Percentiles rank a stretch among this genome's conserved stretches.
phyloP scores from a whole-genome alignment of 2,797 vertebrate genomes.

The Schizopygopsis pylzovi region DNA sequence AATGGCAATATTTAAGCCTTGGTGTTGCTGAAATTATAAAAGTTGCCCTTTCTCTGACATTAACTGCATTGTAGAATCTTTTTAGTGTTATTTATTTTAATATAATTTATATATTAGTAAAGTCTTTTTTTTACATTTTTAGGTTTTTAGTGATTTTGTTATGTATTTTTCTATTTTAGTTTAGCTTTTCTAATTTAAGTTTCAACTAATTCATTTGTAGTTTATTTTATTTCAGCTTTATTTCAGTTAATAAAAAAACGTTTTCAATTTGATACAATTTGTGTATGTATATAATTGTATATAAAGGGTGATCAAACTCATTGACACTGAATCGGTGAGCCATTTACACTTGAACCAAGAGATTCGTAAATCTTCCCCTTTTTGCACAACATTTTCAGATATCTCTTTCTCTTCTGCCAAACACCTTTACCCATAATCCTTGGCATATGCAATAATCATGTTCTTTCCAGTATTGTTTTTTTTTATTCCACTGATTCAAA shows the following conservation, averaged over 20 bases:
- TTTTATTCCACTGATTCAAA: not conserved
- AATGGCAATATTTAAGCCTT: not conserved
- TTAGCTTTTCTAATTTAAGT: not conserved
- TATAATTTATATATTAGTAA: not conserved
- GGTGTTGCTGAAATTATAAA: not conserved
- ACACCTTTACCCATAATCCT: not conserved
- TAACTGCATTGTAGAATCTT: not conserved
- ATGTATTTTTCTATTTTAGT: not conserved
- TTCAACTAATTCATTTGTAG: not conserved
- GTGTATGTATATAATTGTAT: not conserved
- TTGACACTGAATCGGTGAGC: not conserved
- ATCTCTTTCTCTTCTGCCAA: slow-evolving; percentile 18
- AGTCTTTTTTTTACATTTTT: not conserved
- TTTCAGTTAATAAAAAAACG: not conserved
- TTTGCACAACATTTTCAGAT: not conserved
- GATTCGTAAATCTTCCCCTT: not conserved
- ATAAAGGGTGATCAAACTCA: not conserved
- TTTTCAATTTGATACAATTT: not conserved
- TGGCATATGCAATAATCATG: slow-evolving; percentile 37
- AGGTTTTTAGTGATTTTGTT: not conserved
- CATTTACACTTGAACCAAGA: not conserved
- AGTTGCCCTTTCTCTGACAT: not conserved
- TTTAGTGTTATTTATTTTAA: not conserved
- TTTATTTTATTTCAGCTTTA: not conserved
- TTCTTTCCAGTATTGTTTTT: not conserved